A percentile compares a stretch with the other conserved stretches of the same genome.
phyloP scores from a whole-genome alignment of 2,888 invertebrate genomes.

The Myopa testacea region DNA sequence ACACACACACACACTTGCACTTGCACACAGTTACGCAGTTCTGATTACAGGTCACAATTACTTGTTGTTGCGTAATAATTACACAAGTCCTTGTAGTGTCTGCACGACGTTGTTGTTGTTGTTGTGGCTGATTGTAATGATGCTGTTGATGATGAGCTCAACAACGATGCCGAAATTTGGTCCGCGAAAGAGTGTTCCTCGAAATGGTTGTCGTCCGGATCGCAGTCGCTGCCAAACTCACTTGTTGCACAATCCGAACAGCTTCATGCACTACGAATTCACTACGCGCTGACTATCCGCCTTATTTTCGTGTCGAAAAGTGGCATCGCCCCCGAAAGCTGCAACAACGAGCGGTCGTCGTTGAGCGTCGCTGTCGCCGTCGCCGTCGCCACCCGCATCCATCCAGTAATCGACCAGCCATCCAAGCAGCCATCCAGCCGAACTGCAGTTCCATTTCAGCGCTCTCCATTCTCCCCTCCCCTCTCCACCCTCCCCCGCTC shows the following conservation, averaged over 20 bases:
- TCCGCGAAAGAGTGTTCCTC: neutral
- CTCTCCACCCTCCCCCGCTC: conserved; percentile 36
- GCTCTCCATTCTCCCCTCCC: conserved; percentile 27
- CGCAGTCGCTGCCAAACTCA: conserved; percentile 68
- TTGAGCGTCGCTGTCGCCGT: neutral
- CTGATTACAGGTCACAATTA: conserved; percentile 11
- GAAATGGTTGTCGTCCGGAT: conserved; percentile 61
- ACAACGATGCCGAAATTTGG: no score
- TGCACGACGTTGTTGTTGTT: neutral
- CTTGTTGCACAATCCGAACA: conserved; percentile 69
- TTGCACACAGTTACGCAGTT: neutral
- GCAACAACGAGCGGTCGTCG: conserved; percentile 4
- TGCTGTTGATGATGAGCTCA: no score
- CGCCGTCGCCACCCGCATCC: neutral
- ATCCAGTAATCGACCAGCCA: conserved; percentile 14
- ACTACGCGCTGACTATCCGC: conserved; percentile 24
- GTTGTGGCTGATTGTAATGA: neutral
- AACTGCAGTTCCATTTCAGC: conserved; percentile 19
- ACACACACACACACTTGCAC: neutral
- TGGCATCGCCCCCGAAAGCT: conserved; percentile 51
- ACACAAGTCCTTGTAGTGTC: neutral
- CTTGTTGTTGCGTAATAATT: neutral
- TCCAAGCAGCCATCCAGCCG: conserved; percentile 35
- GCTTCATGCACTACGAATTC: conserved; percentile 51
- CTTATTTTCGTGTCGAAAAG: conserved; percentile 64